phyloP scores from a whole-genome alignment of 2,797 vertebrate species.

The Ctenopoma multispine region DNA sequence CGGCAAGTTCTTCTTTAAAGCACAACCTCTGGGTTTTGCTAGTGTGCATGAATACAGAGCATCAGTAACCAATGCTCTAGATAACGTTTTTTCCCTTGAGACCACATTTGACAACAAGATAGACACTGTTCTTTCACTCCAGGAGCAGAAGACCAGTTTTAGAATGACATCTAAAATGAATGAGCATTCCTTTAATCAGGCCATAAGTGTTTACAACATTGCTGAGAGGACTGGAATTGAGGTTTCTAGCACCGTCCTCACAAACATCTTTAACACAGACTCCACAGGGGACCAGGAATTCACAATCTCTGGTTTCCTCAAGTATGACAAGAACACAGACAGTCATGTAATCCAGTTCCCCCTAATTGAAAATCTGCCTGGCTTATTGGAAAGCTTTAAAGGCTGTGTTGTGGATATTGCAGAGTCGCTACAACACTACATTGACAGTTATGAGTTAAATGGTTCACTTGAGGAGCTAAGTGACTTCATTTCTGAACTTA shows the following conservation, averaged over 20 bases:
- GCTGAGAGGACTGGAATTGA: constrained; percentile 87
- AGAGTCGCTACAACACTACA: constrained; percentile 81
- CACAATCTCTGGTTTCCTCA: constrained; percentile 87
- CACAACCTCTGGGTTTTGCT: constrained; percentile 88
- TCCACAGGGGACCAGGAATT: constrained; percentile 88
- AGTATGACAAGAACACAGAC: constrained; percentile 94
- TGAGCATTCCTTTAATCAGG: constrained; percentile 87
- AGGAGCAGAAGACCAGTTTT: constrained; percentile 73
- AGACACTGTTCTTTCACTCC: constrained; percentile 39
- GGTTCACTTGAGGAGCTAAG: constrained; percentile 82
- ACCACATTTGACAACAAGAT: constrained; percentile 59
- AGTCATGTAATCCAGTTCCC: constrained; percentile 89
- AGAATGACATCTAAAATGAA: constrained; percentile 90
- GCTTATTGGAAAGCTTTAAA: constrained; percentile 86
- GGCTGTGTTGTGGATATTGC: constrained; percentile 73
- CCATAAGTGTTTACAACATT: constrained; percentile 88
- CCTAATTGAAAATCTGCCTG: constrained; percentile 84
- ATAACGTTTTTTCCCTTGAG: constrained; percentile 70
- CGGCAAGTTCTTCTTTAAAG: constrained; percentile 89
- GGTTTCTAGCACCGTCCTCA: constrained; percentile 82
- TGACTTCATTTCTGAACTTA: constrained; percentile 83
- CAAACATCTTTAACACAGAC: constrained; percentile 80
- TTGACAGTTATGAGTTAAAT: constrained; percentile 83
- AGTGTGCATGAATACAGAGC: constrained; percentile 90
- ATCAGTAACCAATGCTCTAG: constrained; percentile 83